These are phyloP conservation scores for Brotula barbata DNA, from an alignment of 2,797 vertebrate species.

Conservation along the genomic window DNA sequence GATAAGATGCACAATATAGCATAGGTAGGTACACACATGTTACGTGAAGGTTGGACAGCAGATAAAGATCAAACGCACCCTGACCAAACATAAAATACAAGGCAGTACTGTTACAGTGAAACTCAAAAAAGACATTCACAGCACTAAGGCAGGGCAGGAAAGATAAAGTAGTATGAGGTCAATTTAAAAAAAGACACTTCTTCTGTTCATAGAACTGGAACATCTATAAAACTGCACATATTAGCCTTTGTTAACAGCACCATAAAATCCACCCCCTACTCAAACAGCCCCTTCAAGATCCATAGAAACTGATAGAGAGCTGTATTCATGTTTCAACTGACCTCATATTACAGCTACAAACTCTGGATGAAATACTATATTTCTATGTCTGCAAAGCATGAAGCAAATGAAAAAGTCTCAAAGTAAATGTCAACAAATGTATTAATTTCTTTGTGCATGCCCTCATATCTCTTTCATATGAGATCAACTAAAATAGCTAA, in stretches of 20 bases:
- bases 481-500: too few species aligned
- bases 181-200: neutral
- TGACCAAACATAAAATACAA: slow-evolving; percentile 40
- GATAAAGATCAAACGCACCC: slow-evolving; percentile 56
- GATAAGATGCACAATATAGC: neutral
- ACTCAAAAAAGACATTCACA: neutral
- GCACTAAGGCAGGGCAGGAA: neutral
- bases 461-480: too few species aligned
- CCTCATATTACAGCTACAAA: slow-evolving; percentile 39
- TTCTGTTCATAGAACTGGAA: neutral
- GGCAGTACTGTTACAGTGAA: neutral
- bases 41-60: slow-evolving; percentile 25
- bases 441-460: too few species aligned
- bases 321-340: slow-evolving; percentile 33
- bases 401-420: too few species aligned
- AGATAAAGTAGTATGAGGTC: neutral
- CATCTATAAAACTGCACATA: neutral
- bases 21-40: slow-evolving; percentile 20
- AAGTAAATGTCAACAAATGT: too few species aligned
- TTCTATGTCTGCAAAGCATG: too few species aligned
- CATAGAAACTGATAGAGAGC: slow-evolving; percentile 11
- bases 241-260: neutral
- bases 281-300: slow-evolving; percentile 15
- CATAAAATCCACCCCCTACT: neutral
- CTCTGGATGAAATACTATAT: too few species aligned